Percentiles rank a stretch among this genome's conserved stretches.
Conservation (phyloP, 2,888 invertebrate genomes). For the Meteorus colon region DNA sequence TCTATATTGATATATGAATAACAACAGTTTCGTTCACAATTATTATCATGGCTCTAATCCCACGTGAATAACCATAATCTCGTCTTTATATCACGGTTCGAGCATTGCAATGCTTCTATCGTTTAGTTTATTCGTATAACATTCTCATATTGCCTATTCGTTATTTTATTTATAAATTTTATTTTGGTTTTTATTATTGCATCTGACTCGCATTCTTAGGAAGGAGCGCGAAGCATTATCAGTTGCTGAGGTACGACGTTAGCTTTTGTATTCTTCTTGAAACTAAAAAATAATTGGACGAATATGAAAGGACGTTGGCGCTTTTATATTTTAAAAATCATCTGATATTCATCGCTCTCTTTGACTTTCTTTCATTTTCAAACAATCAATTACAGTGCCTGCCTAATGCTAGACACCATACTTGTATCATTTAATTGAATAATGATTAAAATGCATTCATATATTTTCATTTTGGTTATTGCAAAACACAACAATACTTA, state of each 20-base stretch:
- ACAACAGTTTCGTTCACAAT: neutral
- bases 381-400: neutral
- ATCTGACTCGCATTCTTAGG: constrained; percentile 10
- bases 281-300: constrained; percentile 38
- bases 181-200: constrained; percentile 22
- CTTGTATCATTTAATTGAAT: neutral
- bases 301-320: constrained; percentile 29
- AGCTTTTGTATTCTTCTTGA: constrained; percentile 1
- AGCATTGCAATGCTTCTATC: constrained; percentile 17
- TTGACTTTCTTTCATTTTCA: neutral
- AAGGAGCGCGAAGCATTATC: constrained; percentile 18
- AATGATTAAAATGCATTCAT: neutral
- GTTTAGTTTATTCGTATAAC: neutral
- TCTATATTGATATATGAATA: neutral
- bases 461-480: neutral
- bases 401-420: neutral
- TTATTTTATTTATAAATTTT: neutral
- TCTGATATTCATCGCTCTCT: neutral
- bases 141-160: constrained; percentile 1
- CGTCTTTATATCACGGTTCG: constrained; percentile 19
- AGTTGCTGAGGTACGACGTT: constrained; percentile 40
- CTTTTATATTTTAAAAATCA: constrained; percentile 10
- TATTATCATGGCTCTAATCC: neutral
- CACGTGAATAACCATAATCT: constrained; percentile 4
- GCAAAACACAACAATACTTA: neutral